phyloP scores from a whole-genome alignment of 2,888 invertebrate species.

The Amiota minor region DNA sequence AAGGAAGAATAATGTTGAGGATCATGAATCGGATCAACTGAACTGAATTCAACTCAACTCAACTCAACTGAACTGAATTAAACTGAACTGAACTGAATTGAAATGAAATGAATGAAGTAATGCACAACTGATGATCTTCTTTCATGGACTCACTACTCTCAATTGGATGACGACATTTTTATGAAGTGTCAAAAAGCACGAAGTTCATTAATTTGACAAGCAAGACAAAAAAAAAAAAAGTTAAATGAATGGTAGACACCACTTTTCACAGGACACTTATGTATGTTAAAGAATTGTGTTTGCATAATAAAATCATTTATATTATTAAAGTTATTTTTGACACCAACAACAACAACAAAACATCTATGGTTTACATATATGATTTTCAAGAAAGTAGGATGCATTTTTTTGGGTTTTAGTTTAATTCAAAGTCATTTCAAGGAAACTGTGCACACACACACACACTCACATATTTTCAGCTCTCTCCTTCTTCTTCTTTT shows the following conservation, averaged over 20 bases:
- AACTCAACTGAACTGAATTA: too few relatives aligned
- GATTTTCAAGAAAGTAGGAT: neutral
- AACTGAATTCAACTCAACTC: constrained; percentile 29
- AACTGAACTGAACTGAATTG: too few relatives aligned
- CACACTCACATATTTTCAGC: neutral
- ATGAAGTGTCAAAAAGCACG: constrained; percentile 59
- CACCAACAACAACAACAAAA: neutral
- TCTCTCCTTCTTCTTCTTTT: neutral
- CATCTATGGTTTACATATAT: neutral
- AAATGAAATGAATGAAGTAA: neutral
- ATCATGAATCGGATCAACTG: constrained; percentile 31
- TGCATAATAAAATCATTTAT: constrained; percentile 69
- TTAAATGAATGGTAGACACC: neutral
- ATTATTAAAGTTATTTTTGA: constrained; percentile 48
- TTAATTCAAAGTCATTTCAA: neutral
- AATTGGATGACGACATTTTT: constrained; percentile 57
- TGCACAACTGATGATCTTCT: constrained; percentile 38
- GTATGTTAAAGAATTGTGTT: constrained; percentile 14
- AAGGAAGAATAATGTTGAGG: constrained; percentile 15
- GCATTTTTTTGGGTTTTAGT: neutral
- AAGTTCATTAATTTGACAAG: constrained; percentile 65
- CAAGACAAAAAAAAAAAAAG: constrained; percentile 42
- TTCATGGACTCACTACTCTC: neutral
- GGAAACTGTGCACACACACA: neutral
- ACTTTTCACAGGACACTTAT: constrained; percentile 15